These are phyloP conservation scores for Meiosimyza platycephala DNA, from an alignment of 2,888 invertebrate species.

Conservation along the genomic window DNA sequence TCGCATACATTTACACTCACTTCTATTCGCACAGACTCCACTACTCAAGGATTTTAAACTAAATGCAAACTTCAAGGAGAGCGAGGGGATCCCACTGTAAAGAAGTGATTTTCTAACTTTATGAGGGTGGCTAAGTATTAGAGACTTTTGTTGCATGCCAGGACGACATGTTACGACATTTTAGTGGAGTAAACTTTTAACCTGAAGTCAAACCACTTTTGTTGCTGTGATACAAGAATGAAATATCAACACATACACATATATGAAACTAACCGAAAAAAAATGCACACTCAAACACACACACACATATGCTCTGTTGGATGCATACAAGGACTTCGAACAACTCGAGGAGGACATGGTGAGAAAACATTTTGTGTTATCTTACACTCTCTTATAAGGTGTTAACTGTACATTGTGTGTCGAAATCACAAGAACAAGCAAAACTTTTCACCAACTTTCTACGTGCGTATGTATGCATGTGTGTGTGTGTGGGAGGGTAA, in stretches of 20 bases:
- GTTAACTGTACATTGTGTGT: slow-evolving; percentile 50
- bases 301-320: background rate
- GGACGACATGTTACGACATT: background rate
- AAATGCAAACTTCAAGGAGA: too few species aligned
- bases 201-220: slow-evolving; percentile 35
- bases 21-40: too few species aligned
- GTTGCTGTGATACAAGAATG: slow-evolving; percentile 14
- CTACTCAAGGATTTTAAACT: too few species aligned
- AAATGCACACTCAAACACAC: too few species aligned
- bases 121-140: background rate
- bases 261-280: background rate
- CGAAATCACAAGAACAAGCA: slow-evolving; percentile 38
- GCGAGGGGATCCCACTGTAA: background rate
- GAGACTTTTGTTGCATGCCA: slow-evolving; percentile 8
- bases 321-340: background rate
- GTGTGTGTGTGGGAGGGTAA: too few species aligned
- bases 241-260: slow-evolving; percentile 16
- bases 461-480: background rate
- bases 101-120: background rate
- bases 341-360: slow-evolving; percentile 19
- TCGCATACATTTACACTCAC: background rate
- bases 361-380: slow-evolving; percentile 31
- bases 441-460: slow-evolving; percentile 42
- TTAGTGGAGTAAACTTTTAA: slow-evolving; percentile 5
- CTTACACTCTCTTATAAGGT: slow-evolving; percentile 41